Evolutionary conservation across 2,797 vertebrate species (phyloP).

Genomic region (Haliaeetus albicilla): DNA sequence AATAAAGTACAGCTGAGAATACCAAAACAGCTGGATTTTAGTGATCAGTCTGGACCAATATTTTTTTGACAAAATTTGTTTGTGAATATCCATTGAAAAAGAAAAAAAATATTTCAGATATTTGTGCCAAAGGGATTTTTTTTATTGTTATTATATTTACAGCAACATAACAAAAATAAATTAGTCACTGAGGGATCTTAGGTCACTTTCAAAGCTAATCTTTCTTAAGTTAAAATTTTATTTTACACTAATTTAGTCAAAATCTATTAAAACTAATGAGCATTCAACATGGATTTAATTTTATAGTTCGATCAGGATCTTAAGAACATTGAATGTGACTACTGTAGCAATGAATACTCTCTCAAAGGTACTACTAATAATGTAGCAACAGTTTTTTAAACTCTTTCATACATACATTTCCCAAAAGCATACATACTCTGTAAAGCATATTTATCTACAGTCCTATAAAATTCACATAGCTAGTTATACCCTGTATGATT

Average conservation of each 20-base stretch:
- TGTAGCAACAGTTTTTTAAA: background rate
- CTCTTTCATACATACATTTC: background rate
- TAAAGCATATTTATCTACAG: background rate
- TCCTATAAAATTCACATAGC: background rate
- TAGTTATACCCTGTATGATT: background rate
- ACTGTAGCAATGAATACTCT: background rate
- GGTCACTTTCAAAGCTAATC: background rate
- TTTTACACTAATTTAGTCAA: background rate
- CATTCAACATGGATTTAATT: background rate
- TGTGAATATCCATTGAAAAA: background rate
- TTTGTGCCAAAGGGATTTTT: background rate
- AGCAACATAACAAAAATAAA: background rate
- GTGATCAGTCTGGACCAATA: background rate
- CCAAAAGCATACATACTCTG: background rate
- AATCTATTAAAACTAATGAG: background rate
- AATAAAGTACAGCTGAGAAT: background rate
- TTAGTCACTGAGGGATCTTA: background rate
- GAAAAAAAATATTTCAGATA: background rate
- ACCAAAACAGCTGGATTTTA: background rate
- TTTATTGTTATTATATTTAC: background rate
- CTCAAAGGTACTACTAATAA: background rate
- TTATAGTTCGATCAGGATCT: background rate
- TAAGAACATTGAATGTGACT: background rate
- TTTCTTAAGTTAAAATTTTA: background rate
- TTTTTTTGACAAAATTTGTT: background rate